These are phyloP conservation scores for cat (Felis catus) DNA, from an alignment of 2,113 vertebrate species.

Conservation along the genomic window DNA sequence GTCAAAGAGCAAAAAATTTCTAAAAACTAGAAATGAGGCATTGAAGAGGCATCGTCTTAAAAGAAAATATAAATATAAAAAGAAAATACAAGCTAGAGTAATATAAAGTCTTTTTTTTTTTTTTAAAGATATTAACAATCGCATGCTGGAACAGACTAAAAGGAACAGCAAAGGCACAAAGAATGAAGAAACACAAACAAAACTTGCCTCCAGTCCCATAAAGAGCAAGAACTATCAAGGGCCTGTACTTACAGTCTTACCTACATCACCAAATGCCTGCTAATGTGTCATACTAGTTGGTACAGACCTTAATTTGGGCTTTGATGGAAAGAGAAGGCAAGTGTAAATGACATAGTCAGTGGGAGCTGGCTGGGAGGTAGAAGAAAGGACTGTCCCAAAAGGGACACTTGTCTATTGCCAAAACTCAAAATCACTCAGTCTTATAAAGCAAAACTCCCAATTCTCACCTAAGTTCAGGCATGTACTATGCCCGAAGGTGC, in stretches of 20 bases:
- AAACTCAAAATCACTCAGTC: not conserved
- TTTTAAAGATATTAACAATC: not conserved
- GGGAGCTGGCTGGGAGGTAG: not conserved
- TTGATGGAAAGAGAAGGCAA: not conserved
- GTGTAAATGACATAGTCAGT: not conserved
- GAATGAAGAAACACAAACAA: not conserved
- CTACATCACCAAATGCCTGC: not conserved
- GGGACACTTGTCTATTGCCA: not conserved
- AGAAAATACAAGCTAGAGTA: not conserved
- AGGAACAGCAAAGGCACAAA: not conserved
- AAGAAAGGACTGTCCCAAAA: not conserved
- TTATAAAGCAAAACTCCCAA: constrained; percentile 28
- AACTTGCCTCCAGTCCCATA: not conserved
- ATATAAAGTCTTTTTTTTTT: not conserved
- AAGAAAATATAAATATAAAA: not conserved
- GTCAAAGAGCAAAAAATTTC: not conserved
- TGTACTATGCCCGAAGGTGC: not conserved
- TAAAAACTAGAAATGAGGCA: not conserved
- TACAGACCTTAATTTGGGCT: not conserved
- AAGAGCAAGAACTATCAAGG: not conserved
- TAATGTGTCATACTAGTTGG: not conserved
- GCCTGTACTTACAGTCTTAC: not conserved
- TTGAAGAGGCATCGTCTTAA: constrained; percentile 6
- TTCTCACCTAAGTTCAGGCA: not conserved
- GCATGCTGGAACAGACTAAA: not conserved